These are phyloP conservation scores for Sporophila hypoxantha DNA, from an alignment of 2,113 vertebrate genomes.

Conservation along the genomic window DNA sequence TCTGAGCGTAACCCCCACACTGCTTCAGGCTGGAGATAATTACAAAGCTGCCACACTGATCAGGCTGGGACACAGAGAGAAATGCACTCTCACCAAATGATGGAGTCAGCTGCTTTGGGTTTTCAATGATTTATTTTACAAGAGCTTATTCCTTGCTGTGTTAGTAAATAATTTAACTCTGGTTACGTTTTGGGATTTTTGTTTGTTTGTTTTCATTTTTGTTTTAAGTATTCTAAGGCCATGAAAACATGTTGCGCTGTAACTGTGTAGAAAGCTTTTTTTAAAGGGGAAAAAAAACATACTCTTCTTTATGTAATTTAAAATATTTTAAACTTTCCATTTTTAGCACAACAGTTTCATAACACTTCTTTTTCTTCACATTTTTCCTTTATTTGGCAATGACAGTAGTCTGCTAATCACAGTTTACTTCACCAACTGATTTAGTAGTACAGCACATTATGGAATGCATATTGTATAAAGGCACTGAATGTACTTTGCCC, in stretches of 20 bases:
- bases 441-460: conserved; percentile 16
- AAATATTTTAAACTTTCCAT: conserved; percentile 1
- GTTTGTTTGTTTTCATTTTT: not conserved
- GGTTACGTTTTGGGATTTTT: not conserved
- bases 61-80: not conserved
- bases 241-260: conserved; percentile 27
- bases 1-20: not conserved
- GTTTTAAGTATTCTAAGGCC: not conserved
- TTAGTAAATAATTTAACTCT: conserved; percentile 20
- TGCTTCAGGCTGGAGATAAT: conserved; percentile 26
- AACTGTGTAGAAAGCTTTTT: conserved; percentile 2
- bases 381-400: conserved; percentile 58
- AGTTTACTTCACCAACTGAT: not conserved
- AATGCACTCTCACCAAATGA: not conserved
- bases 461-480: conserved; percentile 73
- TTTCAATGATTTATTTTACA: not conserved
- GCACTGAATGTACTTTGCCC: conserved; percentile 72
- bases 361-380: conserved; percentile 4
- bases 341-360: conserved; percentile 46
- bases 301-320: not conserved
- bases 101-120: not conserved
- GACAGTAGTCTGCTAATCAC: conserved; percentile 21
- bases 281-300: not conserved
- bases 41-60: conserved; percentile 10
- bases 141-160: not conserved